Evolutionary conservation across 2,888 invertebrate species (phyloP).

Genomic region (Adelognathus sp.): DNA sequence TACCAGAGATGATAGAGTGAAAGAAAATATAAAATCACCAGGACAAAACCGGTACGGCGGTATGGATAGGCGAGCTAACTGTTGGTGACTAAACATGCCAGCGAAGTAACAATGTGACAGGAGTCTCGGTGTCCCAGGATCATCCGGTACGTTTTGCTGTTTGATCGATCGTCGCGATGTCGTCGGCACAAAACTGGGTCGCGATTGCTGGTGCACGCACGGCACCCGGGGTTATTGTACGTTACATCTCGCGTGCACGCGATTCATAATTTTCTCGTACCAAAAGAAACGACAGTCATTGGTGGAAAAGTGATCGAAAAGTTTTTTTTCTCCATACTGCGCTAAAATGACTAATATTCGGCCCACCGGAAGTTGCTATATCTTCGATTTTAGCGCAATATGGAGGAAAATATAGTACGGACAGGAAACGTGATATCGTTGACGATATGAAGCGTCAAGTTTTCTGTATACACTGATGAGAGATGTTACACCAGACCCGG

Average conservation of each 20-base stretch:
- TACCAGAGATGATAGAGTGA: neutral
- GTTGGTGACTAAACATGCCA: slow-evolving; percentile 51
- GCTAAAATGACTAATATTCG: too few species aligned
- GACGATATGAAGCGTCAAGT: too few species aligned
- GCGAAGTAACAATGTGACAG: slow-evolving; percentile 51
- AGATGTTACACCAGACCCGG: too few species aligned
- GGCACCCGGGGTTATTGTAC: slow-evolving; percentile 15
- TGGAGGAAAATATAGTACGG: too few species aligned
- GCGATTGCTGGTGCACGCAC: slow-evolving; percentile 43
- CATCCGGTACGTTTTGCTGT: slow-evolving; percentile 48
- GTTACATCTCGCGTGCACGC: slow-evolving; percentile 7
- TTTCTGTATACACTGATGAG: too few species aligned
- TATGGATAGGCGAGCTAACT: slow-evolving; percentile 31
- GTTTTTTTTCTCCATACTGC: neutral
- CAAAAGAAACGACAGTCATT: neutral
- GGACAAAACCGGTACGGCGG: neutral
- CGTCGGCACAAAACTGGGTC: slow-evolving; percentile 60
- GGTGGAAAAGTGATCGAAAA: neutral
- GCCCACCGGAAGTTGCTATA: too few species aligned
- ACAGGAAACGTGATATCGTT: too few species aligned
- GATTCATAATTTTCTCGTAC: slow-evolving; percentile 1
- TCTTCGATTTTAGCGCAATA: too few species aligned
- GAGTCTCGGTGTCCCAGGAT: slow-evolving; percentile 53
- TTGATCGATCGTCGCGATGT: slow-evolving; percentile 63
- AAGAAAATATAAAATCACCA: neutral